Evolutionary conservation across 2,888 invertebrate species (phyloP).

Genomic region (Erynnis tages): DNA sequence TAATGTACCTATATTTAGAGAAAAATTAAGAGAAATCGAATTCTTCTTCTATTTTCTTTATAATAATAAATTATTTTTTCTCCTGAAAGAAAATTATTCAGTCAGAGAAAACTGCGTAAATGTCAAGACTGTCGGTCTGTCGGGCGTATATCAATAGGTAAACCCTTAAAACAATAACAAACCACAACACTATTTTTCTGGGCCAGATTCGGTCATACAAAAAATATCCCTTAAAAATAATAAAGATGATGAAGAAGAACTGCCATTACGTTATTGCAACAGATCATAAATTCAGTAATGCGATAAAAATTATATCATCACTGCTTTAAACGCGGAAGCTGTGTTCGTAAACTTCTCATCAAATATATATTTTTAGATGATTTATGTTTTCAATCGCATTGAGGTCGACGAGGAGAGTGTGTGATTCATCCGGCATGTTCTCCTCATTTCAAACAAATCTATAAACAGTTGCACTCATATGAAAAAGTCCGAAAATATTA

Average conservation of each 20-base stretch:
- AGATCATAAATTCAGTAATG: not conserved
- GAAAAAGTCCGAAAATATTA: not conserved
- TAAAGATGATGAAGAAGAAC: not conserved
- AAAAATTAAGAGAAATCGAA: no score
- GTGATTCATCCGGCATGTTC: not conserved
- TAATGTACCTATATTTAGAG: no score
- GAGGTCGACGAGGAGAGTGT: conserved; percentile 2
- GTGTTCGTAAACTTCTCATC: conserved; percentile 24
- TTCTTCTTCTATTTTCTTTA: no score
- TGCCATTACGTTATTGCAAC: not conserved
- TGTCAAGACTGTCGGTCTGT: no score
- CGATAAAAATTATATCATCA: not conserved
- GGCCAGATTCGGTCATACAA: no score
- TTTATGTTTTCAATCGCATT: conserved; percentile 12
- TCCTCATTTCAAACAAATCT: not conserved
- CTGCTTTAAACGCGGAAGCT: conserved; percentile 27
- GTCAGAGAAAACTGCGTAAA: no score
- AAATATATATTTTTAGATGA: conserved; percentile 24
- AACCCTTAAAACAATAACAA: no score
- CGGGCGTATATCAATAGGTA: no score
- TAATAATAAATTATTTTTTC: no score
- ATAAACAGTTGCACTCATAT: not conserved
- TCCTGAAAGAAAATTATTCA: no score
- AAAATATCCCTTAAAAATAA: no score
- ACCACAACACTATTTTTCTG: no score